Percentiles rank a stretch among this genome's conserved stretches.
These are phyloP conservation scores for Origma solitaria DNA, from an alignment of 2,113 vertebrate species.

Conservation along the genomic window DNA sequence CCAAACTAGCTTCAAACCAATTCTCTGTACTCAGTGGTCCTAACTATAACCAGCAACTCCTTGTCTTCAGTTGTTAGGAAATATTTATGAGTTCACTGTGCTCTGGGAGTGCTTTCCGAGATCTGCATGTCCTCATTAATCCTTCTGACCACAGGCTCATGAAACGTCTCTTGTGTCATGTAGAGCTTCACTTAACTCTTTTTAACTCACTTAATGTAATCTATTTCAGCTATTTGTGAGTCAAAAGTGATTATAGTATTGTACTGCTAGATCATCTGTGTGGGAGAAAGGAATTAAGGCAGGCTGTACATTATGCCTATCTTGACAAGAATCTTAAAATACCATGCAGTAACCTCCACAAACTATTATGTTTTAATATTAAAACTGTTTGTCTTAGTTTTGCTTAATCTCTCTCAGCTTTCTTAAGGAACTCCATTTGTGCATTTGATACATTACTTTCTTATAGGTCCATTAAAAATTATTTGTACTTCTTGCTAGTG, in stretches of 20 bases:
- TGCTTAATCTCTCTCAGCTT: background rate
- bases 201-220: background rate
- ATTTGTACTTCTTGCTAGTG: background rate
- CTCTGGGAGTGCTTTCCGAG: background rate
- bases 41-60: background rate
- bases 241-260: background rate
- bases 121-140: slow-evolving; percentile 41
- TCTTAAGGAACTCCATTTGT: background rate
- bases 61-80: slow-evolving; percentile 27
- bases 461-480: background rate
- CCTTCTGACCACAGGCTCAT: slow-evolving; percentile 15
- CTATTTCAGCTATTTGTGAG: background rate
- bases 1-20: background rate
- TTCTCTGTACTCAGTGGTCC: background rate
- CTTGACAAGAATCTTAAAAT: background rate
- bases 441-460: background rate
- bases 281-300: background rate
- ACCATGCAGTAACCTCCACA: background rate
- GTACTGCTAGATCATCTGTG: background rate
- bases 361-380: background rate
- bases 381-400: background rate
- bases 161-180: background rate
- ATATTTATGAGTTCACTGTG: slow-evolving; percentile 44
- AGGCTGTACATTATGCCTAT: background rate
- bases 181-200: slow-evolving; percentile 10